Percentiles rank a stretch among this genome's conserved stretches.
phyloP scores from a whole-genome alignment of 2,888 invertebrate species.

The Palloptera scutellata region DNA sequence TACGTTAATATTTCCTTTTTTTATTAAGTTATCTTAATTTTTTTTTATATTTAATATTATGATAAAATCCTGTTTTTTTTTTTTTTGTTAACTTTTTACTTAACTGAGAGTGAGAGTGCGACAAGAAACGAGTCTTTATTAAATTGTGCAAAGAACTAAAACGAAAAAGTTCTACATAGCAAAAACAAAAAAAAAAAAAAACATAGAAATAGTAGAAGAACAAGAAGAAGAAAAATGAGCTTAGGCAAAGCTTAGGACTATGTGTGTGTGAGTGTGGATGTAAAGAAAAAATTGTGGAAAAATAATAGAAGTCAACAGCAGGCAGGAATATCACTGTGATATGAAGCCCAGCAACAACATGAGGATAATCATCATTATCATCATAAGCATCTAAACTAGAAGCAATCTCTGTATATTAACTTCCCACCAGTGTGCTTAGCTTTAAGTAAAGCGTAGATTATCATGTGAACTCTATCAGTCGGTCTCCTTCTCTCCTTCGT shows the following conservation, averaged over 20 bases:
- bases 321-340: conserved; percentile 1
- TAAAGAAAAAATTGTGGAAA: too few species aligned
- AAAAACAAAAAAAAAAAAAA: too few species aligned
- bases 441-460: conserved; percentile 54
- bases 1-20: too few species aligned
- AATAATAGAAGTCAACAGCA: background rate
- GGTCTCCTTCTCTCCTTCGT: too few species aligned
- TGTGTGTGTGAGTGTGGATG: too few species aligned
- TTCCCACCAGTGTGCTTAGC: conserved; percentile 51
- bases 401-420: background rate
- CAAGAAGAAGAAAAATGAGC: too few species aligned
- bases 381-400: background rate
- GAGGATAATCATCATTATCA: conserved; percentile 37
- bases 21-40: too few species aligned
- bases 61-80: too few species aligned
- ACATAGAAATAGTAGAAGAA: too few species aligned
- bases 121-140: conserved; percentile 43
- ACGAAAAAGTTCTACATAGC: background rate
- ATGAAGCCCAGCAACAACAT: conserved; percentile 46
- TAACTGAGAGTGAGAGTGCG: conserved; percentile 26
- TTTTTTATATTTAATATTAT: conserved; percentile 15
- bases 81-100: conserved; percentile 20
- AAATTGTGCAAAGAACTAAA: conserved; percentile 42
- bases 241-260: too few species aligned
- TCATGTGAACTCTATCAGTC: conserved; percentile 34